A percentile compares a stretch with the other conserved stretches of the same genome.
Evolutionary conservation across 2,888 invertebrate species (phyloP).

Genomic region (Ametastegia equiseti): DNA sequence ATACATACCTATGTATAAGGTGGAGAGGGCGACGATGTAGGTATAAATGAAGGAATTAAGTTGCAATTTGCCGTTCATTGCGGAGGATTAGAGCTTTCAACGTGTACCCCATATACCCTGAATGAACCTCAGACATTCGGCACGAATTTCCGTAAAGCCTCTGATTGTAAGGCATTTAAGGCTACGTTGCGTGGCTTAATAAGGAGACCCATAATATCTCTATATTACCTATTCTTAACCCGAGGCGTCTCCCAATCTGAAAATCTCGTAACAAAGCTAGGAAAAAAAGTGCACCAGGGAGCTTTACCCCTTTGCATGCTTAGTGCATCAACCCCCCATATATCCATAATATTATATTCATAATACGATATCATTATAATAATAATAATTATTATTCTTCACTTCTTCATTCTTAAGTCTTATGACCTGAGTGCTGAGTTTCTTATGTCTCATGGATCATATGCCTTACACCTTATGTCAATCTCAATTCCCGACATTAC

Average conservation of each 20-base stretch:
- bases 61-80: conserved; percentile 42
- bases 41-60: conserved; percentile 31
- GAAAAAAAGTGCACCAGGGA: too few species aligned
- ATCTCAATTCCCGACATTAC: too few species aligned
- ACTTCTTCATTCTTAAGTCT: too few species aligned
- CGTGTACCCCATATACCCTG: neutral
- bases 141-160: conserved; percentile 1
- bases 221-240: conserved; percentile 4
- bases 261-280: too few species aligned
- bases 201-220: neutral
- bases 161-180: neutral
- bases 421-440: too few species aligned
- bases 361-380: too few species aligned
- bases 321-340: too few species aligned
- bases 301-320: too few species aligned
- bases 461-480: too few species aligned
- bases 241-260: neutral
- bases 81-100: conserved; percentile 19
- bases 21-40: neutral
- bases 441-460: too few species aligned
- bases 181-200: neutral
- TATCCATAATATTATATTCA: too few species aligned
- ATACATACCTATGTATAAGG: neutral
- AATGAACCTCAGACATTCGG: conserved; percentile 28
- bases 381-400: too few species aligned